Conservation (phyloP, 2,888 invertebrate species). For the Perizoma affinitatum region DNA sequence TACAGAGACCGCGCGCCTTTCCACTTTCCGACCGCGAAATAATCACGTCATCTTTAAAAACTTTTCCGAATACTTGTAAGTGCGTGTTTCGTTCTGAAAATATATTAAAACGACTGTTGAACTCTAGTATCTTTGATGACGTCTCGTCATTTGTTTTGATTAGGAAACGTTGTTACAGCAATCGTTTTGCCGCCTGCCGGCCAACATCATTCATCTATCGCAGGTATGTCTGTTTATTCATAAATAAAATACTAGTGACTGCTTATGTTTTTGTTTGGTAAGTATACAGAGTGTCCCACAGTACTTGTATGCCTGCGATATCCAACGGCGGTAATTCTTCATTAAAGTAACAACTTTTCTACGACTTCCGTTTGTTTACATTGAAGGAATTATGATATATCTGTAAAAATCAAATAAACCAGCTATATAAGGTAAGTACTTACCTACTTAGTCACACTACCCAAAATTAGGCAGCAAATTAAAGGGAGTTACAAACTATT, state of each 20-base stretch:
- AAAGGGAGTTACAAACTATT: no score
- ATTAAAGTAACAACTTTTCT: no score
- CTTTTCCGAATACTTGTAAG: constrained; percentile 34
- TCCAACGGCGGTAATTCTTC: no score
- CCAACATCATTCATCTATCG: constrained; percentile 46
- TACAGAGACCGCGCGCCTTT: constrained; percentile 70
- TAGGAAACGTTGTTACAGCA: constrained; percentile 57
- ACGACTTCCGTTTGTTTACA: no score
- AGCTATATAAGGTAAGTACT: no score
- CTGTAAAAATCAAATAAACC: no score
- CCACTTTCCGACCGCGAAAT: constrained; percentile 61
- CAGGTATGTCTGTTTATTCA: constrained; percentile 64
- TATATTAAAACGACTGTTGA: no score
- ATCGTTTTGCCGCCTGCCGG: constrained; percentile 57
- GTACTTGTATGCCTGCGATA: no score
- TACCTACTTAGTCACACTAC: no score
- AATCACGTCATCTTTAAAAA: constrained; percentile 67
- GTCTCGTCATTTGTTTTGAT: constrained; percentile 71
- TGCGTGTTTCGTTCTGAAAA: constrained; percentile 47
- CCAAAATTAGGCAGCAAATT: no score
- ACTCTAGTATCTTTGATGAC: constrained; percentile 35
- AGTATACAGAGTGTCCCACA: no score
- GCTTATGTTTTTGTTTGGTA: background rate
- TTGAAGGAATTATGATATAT: no score
- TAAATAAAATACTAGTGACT: constrained; percentile 30